Conservation (phyloP, 2,888 invertebrate species). For the Euclidia mi region DNA sequence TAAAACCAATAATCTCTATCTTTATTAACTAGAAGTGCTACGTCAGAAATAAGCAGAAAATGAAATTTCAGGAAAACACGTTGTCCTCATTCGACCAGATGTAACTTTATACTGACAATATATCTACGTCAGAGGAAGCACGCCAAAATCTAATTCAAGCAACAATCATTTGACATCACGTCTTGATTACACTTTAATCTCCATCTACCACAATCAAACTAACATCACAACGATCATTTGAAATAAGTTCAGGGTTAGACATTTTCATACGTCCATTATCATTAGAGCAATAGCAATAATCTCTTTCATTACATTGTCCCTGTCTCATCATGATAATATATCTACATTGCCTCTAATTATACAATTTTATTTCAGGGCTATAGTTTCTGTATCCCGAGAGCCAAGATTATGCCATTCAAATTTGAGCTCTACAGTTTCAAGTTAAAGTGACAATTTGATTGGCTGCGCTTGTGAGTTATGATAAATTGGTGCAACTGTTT, state of each 20-base stretch:
- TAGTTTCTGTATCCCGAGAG: slow-evolving; percentile 33
- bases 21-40: no score
- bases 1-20: no score
- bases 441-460: slow-evolving; percentile 5
- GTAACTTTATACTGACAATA: background rate
- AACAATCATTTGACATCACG: slow-evolving; percentile 7
- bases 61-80: no score
- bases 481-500: slow-evolving; percentile 7
- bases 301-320: slow-evolving; percentile 63
- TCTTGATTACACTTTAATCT: slow-evolving; percentile 29
- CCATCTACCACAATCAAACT: slow-evolving; percentile 35
- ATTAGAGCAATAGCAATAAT: slow-evolving; percentile 65
- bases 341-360: slow-evolving; percentile 77
- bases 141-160: slow-evolving; percentile 5
- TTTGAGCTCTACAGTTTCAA: background rate
- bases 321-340: slow-evolving; percentile 69
- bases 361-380: slow-evolving; percentile 63
- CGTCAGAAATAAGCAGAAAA: no score
- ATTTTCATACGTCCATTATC: slow-evolving; percentile 57
- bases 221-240: slow-evolving; percentile 38
- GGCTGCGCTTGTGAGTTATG: slow-evolving; percentile 14
- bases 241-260: slow-evolving; percentile 34
- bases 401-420: slow-evolving; percentile 5
- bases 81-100: no score
- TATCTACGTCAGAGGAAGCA: background rate